These are phyloP conservation scores for Serilophus lunatus DNA, from an alignment of 2,113 vertebrate species.

Conservation along the genomic window DNA sequence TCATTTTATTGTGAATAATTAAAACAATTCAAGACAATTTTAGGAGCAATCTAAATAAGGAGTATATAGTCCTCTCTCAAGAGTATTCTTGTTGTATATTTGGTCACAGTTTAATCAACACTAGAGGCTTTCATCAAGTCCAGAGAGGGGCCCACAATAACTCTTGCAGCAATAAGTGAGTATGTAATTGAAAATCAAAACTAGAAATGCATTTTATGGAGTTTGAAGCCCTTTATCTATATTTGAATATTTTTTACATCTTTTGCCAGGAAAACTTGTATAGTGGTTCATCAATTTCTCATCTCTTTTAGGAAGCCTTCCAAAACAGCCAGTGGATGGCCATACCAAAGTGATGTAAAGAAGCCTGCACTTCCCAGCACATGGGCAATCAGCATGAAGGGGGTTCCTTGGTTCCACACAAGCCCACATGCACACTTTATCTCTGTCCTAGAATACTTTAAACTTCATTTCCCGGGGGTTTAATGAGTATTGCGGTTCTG, in stretches of 20 bases:
- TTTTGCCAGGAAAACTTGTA: not conserved
- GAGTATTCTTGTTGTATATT: not conserved
- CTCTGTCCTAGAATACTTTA: not conserved
- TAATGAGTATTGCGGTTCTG: not conserved
- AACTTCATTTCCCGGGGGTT: not conserved
- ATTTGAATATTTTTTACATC: not conserved
- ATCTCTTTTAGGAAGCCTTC: not conserved
- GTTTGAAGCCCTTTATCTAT: not conserved
- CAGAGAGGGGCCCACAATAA: not conserved
- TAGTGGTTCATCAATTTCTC: not conserved
- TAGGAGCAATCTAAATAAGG: not conserved
- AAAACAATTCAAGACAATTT: not conserved
- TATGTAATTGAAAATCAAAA: not conserved
- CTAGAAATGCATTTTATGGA: not conserved
- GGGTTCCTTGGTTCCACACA: not conserved
- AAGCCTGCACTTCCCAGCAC: not conserved
- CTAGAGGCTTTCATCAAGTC: not conserved
- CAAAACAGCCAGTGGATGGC: not conserved
- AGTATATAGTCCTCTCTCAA: not conserved
- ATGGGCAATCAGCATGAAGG: accelerated
- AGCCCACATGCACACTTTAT: not conserved
- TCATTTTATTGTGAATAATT: not conserved
- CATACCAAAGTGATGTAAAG: not conserved
- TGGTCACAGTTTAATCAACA: not conserved
- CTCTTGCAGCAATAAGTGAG: not conserved